A percentile compares a stretch with the other conserved stretches of the same genome.
Evolutionary conservation across 2,888 invertebrate species (phyloP).

Genomic region (Pinctada fucata): DNA sequence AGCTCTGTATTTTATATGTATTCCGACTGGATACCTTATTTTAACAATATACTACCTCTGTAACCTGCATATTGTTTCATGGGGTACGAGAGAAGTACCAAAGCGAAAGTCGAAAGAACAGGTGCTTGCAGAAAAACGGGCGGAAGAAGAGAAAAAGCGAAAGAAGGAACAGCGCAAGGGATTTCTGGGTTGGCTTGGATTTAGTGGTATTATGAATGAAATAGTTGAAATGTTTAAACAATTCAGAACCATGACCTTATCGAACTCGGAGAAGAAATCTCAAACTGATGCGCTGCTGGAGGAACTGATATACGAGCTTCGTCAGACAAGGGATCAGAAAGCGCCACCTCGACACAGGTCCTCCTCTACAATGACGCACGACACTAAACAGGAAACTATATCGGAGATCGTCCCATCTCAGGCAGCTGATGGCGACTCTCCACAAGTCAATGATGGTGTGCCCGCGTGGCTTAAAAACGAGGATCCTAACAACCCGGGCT

Average conservation of each 20-base stretch:
- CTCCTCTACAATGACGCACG: slow-evolving; percentile 34
- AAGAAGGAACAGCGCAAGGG: slow-evolving; percentile 88
- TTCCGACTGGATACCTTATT: slow-evolving; percentile 96
- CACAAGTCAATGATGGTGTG: not conserved
- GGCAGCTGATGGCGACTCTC: not conserved
- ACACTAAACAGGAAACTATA: slow-evolving; percentile 11
- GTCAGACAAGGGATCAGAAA: slow-evolving; percentile 30
- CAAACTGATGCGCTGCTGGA: slow-evolving; percentile 60
- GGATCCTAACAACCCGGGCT: slow-evolving; percentile 90
- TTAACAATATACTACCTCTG: slow-evolving; percentile 94
- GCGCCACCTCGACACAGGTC: slow-evolving; percentile 24
- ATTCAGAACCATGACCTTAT: slow-evolving; percentile 38
- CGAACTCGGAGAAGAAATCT: slow-evolving; percentile 33
- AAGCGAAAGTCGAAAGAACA: slow-evolving; percentile 69
- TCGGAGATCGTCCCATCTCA: not conserved
- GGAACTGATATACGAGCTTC: slow-evolving; percentile 56
- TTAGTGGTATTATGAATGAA: slow-evolving; percentile 59
- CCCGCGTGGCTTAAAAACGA: slow-evolving; percentile 77
- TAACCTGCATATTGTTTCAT: slow-evolving; percentile 93
- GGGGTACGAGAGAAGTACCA: slow-evolving; percentile 92
- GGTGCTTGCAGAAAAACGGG: slow-evolving; percentile 88
- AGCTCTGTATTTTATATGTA: slow-evolving; percentile 90
- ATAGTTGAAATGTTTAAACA: slow-evolving; percentile 56
- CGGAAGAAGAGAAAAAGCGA: slow-evolving; percentile 78
- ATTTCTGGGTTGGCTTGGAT: slow-evolving; percentile 77